Percentiles rank a stretch among this genome's conserved stretches.
Evolutionary conservation across 2,797 vertebrate species (phyloP).

Genomic region (Amniataba percoides): DNA sequence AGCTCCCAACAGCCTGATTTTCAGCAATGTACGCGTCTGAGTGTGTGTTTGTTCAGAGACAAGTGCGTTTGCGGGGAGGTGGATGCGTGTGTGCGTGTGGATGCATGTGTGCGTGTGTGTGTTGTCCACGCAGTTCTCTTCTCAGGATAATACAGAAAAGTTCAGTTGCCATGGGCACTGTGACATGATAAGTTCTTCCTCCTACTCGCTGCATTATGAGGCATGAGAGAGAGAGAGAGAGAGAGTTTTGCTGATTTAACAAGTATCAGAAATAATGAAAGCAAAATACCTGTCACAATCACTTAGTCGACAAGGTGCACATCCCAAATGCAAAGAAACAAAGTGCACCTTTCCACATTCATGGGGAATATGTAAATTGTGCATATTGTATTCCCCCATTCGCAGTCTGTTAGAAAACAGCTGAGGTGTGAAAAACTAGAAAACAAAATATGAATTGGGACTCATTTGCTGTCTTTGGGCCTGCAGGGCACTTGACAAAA

Average conservation of each 20-base stretch:
- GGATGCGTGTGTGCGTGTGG: constrained; percentile 21
- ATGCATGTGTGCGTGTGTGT: not conserved
- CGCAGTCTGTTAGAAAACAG: constrained; percentile 73
- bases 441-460: constrained; percentile 75
- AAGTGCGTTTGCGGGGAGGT: constrained; percentile 43
- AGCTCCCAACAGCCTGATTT: constrained; percentile 78
- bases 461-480: constrained; percentile 81
- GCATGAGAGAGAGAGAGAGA: constrained; percentile 12
- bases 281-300: constrained; percentile 67
- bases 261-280: constrained; percentile 65
- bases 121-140: constrained; percentile 31
- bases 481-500: constrained; percentile 84
- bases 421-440: constrained; percentile 75
- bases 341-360: constrained; percentile 61
- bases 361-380: constrained; percentile 68
- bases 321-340: constrained; percentile 55
- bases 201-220: constrained; percentile 49
- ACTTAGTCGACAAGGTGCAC: constrained; percentile 59
- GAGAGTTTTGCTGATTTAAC: constrained; percentile 69
- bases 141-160: constrained; percentile 41
- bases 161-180: constrained; percentile 39
- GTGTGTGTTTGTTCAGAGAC: constrained; percentile 52
- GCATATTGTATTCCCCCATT: constrained; percentile 58
- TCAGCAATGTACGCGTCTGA: constrained; percentile 66
- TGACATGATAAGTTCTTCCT: constrained; percentile 49